Conservation (phyloP, 2,113 vertebrate species). For the Uria lomvia region DNA sequence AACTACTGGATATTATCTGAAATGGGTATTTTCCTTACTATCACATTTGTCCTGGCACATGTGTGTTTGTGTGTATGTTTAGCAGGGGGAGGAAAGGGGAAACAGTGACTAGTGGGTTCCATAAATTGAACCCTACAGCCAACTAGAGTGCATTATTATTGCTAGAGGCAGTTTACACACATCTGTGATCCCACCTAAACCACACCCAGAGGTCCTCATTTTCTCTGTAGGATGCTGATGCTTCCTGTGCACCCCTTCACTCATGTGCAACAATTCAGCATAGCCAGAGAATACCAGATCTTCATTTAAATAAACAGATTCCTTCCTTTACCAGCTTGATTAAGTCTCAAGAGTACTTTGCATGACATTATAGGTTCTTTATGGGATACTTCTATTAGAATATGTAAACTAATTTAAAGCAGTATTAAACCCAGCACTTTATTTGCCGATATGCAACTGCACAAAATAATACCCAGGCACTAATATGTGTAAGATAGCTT, state of each 20-base stretch:
- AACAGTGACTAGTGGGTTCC: neutral
- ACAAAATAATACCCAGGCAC: neutral
- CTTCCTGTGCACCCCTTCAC: neutral
- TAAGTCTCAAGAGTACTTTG: constrained; percentile 8
- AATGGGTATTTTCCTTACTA: neutral
- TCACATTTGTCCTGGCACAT: neutral
- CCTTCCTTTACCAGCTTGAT: neutral
- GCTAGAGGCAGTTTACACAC: neutral
- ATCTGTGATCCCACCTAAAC: neutral
- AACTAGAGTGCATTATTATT: neutral
- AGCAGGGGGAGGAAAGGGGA: neutral
- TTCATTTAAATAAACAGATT: constrained; percentile 31
- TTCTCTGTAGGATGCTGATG: neutral
- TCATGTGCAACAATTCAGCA: neutral
- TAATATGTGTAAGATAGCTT: neutral
- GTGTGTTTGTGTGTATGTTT: neutral
- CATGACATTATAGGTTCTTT: neutral
- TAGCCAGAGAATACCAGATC: neutral
- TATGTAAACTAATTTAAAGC: constrained; percentile 11
- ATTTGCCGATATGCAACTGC: neutral
- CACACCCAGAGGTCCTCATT: neutral
- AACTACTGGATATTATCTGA: neutral
- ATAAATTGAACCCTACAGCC: neutral
- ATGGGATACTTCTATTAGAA: neutral
- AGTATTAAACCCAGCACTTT: constrained; percentile 2